phyloP scores from a whole-genome alignment of 2,888 invertebrate species.

The Andrena fulva region DNA sequence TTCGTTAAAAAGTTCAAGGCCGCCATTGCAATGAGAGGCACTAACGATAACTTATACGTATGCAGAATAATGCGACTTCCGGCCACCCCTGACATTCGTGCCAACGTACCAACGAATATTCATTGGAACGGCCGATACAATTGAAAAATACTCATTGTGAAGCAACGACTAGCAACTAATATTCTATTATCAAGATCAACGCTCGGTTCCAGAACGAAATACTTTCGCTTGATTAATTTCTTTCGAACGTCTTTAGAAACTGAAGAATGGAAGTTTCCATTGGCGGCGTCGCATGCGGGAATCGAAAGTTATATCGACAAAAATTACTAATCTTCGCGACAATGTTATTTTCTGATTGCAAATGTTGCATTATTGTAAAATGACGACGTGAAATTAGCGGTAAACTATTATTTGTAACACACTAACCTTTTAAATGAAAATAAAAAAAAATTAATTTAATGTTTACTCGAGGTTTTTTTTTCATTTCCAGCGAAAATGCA shows the following conservation, averaged over 20 bases:
- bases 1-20: background rate
- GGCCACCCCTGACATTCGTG: constrained; percentile 50
- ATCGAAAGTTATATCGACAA: background rate
- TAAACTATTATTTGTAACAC: background rate
- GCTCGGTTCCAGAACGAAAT: background rate
- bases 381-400: background rate
- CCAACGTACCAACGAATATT: constrained; percentile 67
- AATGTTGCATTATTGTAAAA: background rate
- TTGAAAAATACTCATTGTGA: constrained; percentile 36
- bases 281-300: background rate
- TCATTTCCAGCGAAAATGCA: background rate
- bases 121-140: constrained; percentile 48
- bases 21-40: background rate
- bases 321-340: background rate
- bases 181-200: constrained; percentile 15
- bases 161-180: constrained; percentile 5
- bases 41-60: constrained; percentile 46
- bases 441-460: background rate
- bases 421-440: background rate
- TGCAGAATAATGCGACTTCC: constrained; percentile 75
- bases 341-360: background rate
- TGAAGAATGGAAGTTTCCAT: constrained; percentile 1
- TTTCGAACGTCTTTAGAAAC: background rate
- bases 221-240: background rate
- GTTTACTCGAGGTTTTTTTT: background rate